Base-by-base conservation (phyloP, 2,888 invertebrate species). In the Volucella bombylans region DNA sequence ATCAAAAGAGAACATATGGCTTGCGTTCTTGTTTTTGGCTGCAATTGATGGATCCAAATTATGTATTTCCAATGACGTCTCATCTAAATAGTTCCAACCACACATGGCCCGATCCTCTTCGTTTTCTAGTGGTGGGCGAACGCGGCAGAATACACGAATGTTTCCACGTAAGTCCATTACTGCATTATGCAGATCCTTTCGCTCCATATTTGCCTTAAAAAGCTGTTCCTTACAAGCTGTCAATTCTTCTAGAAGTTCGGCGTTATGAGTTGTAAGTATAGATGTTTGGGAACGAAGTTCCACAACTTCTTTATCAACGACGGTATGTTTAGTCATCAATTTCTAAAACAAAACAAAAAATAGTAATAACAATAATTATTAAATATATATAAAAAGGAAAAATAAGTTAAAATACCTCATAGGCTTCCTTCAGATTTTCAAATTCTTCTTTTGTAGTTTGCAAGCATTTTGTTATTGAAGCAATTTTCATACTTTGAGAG, bases 131-230 rank as follows among this genome's bases (percentile, higher is more conserved):
- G 94, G 93, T 1, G 96, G 96, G 39, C 96, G 93, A 9, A 96
- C 94, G 83, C 96, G 93, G 89, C 96, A 96, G 88, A 96, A 96
- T 0, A 96, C 96, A 68, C 96, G 91, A 71, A 96, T 96, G 88
- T 96, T 96, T 1, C 96, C 96, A 89, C 94, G 95, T 50, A 96
- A 91, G 90, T 96, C 96, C 92, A 96, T 95, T 43, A 96, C 94
- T 0, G 93, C 93, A 88, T 96, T 96, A 87, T 96, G 94, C 54
- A 96, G 90, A 57, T 93, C 92, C 87, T 95, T 93, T 67, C 95
- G 93, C 85, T 95, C 94, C 89, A 92, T 90, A 87, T 91, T 93
- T 1, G 91, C 90, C 10, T 89, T 88, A 52, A 91, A 92, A 1
- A 92, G 86, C 76, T 91, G 91, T 50, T 92, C 91, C 62, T 89